Conservation (phyloP, 2,113 vertebrate genomes). For the Carlito syrichta region DNA sequence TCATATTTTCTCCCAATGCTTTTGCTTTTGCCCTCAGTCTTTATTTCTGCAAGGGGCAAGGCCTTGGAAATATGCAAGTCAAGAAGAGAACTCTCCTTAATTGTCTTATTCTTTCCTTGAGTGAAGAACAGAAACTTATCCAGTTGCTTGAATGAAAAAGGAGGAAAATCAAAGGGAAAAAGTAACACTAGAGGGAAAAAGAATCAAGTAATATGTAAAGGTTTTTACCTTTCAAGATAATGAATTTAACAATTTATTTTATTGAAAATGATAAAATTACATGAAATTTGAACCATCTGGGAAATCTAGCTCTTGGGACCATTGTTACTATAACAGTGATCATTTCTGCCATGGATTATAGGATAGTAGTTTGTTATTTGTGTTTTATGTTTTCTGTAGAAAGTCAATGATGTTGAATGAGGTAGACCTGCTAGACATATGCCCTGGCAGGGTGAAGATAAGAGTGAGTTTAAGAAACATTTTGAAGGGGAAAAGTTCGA, state of each 20-base stretch:
- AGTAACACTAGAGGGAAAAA: not conserved
- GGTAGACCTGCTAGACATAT: not conserved
- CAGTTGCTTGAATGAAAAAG: not conserved
- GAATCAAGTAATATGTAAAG: not conserved
- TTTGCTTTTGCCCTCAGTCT: not conserved
- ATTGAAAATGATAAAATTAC: conserved; percentile 25
- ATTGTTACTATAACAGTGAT: not conserved
- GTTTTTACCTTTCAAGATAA: not conserved
- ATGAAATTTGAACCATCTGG: not conserved
- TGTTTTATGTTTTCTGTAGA: conserved; percentile 1
- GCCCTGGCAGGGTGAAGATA: not conserved
- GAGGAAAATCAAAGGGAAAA: not conserved
- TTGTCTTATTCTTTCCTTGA: not conserved
- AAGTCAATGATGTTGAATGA: not conserved
- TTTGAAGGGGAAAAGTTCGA: conserved; percentile 1
- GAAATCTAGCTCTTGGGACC: not conserved
- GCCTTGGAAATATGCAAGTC: not conserved
- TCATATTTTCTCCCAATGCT: not conserved
- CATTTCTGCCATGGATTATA: not conserved
- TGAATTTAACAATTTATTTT: conserved; percentile 8
- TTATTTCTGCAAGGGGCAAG: not conserved
- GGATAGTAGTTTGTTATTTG: not conserved
- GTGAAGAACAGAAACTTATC: not conserved
- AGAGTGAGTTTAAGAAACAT: not conserved
- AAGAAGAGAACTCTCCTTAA: not conserved